These are phyloP conservation scores for Drosophila pullipes DNA, from an alignment of 2,888 invertebrate genomes.

Conservation along the genomic window DNA sequence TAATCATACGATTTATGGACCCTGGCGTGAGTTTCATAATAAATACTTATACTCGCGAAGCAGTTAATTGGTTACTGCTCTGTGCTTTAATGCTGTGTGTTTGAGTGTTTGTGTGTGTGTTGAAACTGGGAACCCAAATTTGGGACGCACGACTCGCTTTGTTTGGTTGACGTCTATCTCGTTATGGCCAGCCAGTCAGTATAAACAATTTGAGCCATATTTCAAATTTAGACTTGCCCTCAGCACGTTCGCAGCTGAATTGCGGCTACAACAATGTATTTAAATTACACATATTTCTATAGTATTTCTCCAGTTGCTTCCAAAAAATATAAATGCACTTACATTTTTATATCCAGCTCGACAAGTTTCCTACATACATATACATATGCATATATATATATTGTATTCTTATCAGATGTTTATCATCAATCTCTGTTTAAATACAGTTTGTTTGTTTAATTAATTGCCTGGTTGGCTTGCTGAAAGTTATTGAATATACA, in stretches of 20 bases:
- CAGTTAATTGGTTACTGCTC: constrained; percentile 19
- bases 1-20: constrained; percentile 64
- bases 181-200: constrained; percentile 21
- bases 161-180: constrained; percentile 13
- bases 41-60: constrained; percentile 14
- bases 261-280: not conserved
- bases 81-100: not conserved
- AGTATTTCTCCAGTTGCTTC: not conserved
- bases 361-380: constrained; percentile 22
- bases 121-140: constrained; percentile 13
- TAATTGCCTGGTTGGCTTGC: constrained; percentile 22
- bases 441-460: constrained; percentile 27
- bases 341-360: constrained; percentile 8
- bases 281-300: not conserved
- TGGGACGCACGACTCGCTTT: constrained; percentile 19
- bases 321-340: not conserved
- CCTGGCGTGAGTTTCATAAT: constrained; percentile 33
- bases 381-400: not conserved
- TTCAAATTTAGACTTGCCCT: constrained; percentile 15
- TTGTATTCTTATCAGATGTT: constrained; percentile 38
- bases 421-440: constrained; percentile 40
- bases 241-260: not conserved
- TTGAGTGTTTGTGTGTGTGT: not conserved
- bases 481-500: constrained; percentile 29
- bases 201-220: constrained; percentile 35